Base-by-base conservation (phyloP, 2,113 vertebrate genomes). In the Todiramphus chloris region DNA sequence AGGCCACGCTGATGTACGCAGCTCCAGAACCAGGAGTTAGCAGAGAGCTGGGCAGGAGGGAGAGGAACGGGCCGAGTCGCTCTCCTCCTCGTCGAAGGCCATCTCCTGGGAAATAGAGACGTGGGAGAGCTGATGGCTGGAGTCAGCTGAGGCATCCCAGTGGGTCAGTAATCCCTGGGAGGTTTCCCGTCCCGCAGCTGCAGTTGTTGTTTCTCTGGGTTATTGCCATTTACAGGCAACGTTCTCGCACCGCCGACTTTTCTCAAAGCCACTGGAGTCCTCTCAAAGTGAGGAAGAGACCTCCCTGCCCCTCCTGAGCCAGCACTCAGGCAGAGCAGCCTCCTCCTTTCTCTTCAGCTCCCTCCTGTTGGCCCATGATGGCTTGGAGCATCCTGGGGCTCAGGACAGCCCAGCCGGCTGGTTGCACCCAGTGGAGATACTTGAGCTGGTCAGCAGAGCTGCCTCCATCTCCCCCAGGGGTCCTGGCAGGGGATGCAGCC, bases 1-100 rank as follows among this genome's bases (percentile, higher is more conserved):
- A 58, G 58, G 28, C 46, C 43, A 12, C 0, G 2, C 67, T 28
- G 56, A 37, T 3, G 8, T 8, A 53, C 1, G 2, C 53, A 44
- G 90, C 64, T 74, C 59, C 15, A 39, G 67, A 25, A 16, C 3
- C 3, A 35, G 46, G 24, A 58, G 2, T 5, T 17, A 4, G 0
- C 35, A 6, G 23, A 43, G 59, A 51, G 63, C 46, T 55, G 53
- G 46, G 9, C 0, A 0, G 67, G 35, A 39, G 55, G 1, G 48
- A 66, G 82, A 16, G 16, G 43, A 13, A 56, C 0, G 4, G 43
- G 43, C 80, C 13, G 85, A 69, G 81, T 10, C 5, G 5, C 27
- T 11, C 16, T 56, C 51, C 35, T n/a, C 35, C 69, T 17, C 5
- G 0, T 20, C 1, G 16, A 37, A 69, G 21, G 21, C 78, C 27